Evolutionary conservation across 92 coral and sea anemone genomes (phyloP).

Genomic region (Phenganax subtilis): DNA sequence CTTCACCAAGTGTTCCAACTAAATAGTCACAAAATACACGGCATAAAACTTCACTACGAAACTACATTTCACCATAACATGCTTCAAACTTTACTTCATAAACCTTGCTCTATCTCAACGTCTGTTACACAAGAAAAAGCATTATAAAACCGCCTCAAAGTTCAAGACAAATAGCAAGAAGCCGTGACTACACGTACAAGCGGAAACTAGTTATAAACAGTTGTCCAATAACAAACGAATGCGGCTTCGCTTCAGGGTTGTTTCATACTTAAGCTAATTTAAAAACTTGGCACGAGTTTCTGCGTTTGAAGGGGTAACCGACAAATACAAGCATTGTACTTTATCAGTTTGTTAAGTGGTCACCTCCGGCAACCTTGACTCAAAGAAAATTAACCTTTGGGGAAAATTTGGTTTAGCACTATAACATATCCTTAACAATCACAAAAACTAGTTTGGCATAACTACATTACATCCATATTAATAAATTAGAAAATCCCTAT

Average conservation of each 20-base stretch:
- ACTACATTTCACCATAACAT: too few relatives aligned
- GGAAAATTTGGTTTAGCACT: not conserved
- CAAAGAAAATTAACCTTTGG: not conserved
- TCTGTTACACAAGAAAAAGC: not conserved
- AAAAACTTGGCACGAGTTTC: slow-evolving; percentile 25
- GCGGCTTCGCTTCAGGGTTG: slow-evolving; percentile 4
- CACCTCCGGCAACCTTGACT: not conserved
- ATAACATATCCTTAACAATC: not conserved
- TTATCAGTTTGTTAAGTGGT: not conserved
- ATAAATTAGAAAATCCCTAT: slow-evolving; percentile 3
- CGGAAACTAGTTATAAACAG: slow-evolving; percentile 1
- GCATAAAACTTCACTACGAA: too few relatives aligned
- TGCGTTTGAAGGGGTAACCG: not conserved
- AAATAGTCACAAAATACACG: too few relatives aligned
- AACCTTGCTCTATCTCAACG: not conserved
- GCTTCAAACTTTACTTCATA: slow-evolving; percentile 13
- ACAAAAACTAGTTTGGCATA: not conserved
- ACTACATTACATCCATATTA: not conserved
- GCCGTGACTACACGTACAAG: not conserved
- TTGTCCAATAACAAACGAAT: not conserved
- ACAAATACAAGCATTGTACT: not conserved
- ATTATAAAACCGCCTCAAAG: slow-evolving; percentile 7
- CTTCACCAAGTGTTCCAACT: too few relatives aligned
- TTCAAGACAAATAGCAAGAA: not conserved
- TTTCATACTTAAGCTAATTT: slow-evolving; percentile 2